Conservation (phyloP, 2,888 invertebrate species). For the Amblyjoppa fuscipennis region DNA sequence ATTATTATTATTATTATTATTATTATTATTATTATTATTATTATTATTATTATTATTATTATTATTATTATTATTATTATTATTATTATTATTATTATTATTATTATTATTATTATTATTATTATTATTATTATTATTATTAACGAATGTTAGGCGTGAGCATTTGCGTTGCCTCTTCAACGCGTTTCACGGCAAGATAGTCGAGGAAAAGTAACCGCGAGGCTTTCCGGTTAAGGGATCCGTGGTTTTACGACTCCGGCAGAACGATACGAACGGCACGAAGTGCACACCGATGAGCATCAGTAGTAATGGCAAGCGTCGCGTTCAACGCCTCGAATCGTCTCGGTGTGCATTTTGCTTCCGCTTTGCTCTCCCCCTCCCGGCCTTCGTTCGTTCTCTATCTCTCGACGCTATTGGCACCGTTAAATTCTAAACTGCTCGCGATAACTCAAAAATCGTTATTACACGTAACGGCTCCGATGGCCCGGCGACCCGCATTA, state of each 20-base stretch:
- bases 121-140: no score
- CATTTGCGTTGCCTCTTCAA: constrained; percentile 15
- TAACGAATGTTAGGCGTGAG: background rate
- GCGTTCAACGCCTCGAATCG: constrained; percentile 41
- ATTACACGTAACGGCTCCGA: constrained; percentile 35
- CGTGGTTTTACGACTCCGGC: constrained; percentile 58
- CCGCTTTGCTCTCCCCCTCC: constrained; percentile 29
- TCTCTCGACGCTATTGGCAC: constrained; percentile 45
- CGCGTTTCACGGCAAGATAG: constrained; percentile 22
- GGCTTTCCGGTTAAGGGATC: constrained; percentile 59
- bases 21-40: no score
- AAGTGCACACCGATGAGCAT: constrained; percentile 8
- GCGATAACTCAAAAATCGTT: constrained; percentile 45
- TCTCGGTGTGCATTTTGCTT: constrained; percentile 54
- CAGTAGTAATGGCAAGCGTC: constrained; percentile 40
- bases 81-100: no score
- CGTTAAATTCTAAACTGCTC: constrained; percentile 51
- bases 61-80: no score
- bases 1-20: no score
- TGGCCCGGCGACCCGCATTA: constrained; percentile 3
- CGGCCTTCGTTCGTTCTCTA: constrained; percentile 1
- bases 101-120: no score
- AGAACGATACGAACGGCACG: constrained; percentile 36
- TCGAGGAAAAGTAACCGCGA: constrained; percentile 45
- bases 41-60: no score